Evolutionary conservation across 1,140 invertebrate species (phyloP).

Genomic region (Heliconius melpomene): DNA sequence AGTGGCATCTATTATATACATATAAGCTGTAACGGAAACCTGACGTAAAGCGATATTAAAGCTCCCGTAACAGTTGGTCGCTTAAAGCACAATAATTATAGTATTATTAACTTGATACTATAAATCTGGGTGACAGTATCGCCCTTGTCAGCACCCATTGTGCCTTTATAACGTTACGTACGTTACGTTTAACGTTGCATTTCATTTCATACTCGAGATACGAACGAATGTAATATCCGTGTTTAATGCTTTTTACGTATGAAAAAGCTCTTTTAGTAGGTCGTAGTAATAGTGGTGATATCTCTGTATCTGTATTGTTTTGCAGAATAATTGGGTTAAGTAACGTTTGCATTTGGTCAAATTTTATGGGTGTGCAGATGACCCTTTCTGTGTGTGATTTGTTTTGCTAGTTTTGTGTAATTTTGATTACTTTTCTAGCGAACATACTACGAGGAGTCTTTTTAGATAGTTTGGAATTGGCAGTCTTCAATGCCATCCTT

Average conservation of each 20-base stretch:
- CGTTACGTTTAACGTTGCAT: neutral
- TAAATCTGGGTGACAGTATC: slow-evolving; percentile 8
- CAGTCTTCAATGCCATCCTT: too few relatives aligned
- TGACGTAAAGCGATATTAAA: slow-evolving; percentile 1
- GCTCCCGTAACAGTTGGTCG: neutral
- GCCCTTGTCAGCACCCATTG: neutral
- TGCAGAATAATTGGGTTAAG: neutral
- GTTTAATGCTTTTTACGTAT: neutral
- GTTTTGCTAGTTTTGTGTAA: too few relatives aligned
- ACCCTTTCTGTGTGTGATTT: too few relatives aligned
- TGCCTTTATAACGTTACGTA: neutral
- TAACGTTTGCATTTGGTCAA: neutral
- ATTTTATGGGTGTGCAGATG: neutral
- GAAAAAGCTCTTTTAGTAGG: neutral
- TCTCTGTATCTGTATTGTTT: neutral
- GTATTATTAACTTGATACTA: slow-evolving; percentile 11
- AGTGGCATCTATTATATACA: neutral
- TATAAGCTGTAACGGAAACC: neutral
- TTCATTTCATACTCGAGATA: slow-evolving; percentile 4
- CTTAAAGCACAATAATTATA: slow-evolving; percentile 3
- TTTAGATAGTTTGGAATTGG: too few relatives aligned
- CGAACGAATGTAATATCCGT: neutral
- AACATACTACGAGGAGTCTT: too few relatives aligned
- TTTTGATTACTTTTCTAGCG: too few relatives aligned
- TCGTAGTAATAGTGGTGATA: neutral